These are phyloP conservation scores for Lepidocyrtinus sp. DNA, from an alignment of 2,888 invertebrate species.

Conservation along the genomic window DNA sequence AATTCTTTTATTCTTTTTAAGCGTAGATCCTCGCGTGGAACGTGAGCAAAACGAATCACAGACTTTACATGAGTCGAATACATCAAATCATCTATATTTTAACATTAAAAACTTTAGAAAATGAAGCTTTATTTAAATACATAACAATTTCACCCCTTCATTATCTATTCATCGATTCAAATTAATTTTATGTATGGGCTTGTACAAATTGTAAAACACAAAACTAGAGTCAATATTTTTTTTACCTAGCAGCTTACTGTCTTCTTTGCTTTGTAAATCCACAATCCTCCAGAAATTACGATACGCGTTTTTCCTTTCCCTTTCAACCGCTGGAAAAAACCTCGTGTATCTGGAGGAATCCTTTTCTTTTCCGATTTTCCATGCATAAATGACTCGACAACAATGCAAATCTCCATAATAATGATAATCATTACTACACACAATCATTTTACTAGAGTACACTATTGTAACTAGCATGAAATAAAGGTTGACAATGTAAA, in stretches of 20 bases:
- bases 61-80: too few relatives aligned
- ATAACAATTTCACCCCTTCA: background rate
- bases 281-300: background rate
- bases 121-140: background rate
- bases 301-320: background rate
- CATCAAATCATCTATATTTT: background rate
- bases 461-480: too few relatives aligned
- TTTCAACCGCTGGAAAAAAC: background rate
- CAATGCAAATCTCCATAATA: constrained; percentile 40
- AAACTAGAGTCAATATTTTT: background rate
- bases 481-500: too few relatives aligned
- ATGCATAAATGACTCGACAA: constrained; percentile 50
- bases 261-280: background rate
- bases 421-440: constrained; percentile 24
- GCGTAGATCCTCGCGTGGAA: constrained; percentile 4
- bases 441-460: background rate
- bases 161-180: background rate
- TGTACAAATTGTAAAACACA: constrained; percentile 6
- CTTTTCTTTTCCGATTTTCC: constrained; percentile 31
- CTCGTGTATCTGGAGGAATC: too few relatives aligned
- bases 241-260: background rate
- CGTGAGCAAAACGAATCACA: constrained; percentile 49
- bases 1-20: too few relatives aligned
- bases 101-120: background rate
- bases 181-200: too few relatives aligned